A percentile compares a stretch with the other conserved stretches of the same genome.
Evolutionary conservation across 2,797 vertebrate genomes (phyloP).

Genomic region (Cichlasoma orientale): DNA sequence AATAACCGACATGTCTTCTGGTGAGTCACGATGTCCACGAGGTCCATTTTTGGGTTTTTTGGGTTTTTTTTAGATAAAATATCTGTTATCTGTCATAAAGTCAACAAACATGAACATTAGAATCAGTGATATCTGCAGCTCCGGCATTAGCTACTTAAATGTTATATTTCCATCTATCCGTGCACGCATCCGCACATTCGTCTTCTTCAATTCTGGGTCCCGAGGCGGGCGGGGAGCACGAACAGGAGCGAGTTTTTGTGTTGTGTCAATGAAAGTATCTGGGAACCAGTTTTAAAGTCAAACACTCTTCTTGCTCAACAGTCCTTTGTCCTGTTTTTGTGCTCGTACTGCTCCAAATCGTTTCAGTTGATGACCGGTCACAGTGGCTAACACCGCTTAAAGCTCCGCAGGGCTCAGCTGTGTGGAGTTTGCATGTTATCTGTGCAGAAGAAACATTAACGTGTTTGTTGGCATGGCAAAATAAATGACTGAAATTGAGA

Average conservation of each 20-base stretch:
- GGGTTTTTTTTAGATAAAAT: not conserved
- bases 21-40: rapidly evolving
- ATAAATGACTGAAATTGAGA: no score
- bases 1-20: not conserved
- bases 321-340: not conserved
- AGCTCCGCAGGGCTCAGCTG: not conserved
- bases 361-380: not conserved
- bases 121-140: not conserved
- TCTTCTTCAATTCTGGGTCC: not conserved
- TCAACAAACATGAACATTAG: not conserved
- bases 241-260: no score
- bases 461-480: no score
- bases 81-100: not conserved
- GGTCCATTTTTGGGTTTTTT: not conserved
- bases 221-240: not conserved
- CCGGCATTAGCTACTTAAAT: not conserved
- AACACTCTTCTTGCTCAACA: no score
- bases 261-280: not conserved
- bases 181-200: not conserved
- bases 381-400: not conserved
- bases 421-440: no score
- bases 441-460: no score
- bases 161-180: not conserved
- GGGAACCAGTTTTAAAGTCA: not conserved
- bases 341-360: not conserved